Base-by-base conservation (phyloP, 2,113 vertebrate species). In the Sorex araneus region DNA sequence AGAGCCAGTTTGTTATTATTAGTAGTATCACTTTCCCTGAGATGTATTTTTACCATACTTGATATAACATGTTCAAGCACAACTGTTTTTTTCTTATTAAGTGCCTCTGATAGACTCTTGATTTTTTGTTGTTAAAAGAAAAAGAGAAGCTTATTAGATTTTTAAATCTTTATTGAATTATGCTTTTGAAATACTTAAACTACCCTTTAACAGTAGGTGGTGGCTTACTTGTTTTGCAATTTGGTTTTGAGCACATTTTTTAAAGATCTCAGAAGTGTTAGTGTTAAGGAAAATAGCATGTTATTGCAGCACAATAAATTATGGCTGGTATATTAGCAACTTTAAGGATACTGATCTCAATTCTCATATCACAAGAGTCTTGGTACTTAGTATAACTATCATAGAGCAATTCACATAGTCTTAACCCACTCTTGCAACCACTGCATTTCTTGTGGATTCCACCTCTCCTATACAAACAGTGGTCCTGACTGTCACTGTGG, bases 91-190 rank as follows among this genome's bases (percentile, higher is more conserved):
- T 12, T 95, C 30, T 67, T 90, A 74, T 66, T 89, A 36, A 2
- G 3, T 34, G 36, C 30, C 27, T 87, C 78, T 89, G 95, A 32
- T 27, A 66, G 85, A 57, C 77, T 79, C 60, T 47, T 97, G 94
- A 97, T 97, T 97, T 91, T 96, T 97, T 97, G 96, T 94, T 94
- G 70, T 96, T 97, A 90, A 71, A 94, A 96, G 34, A 34, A 97
- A 50, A 12, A 71, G 27, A 10, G 30, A 83, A 1, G 32, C 84
- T 94, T 93, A 95, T 96, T 96, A 93, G 75, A 87, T 92, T 50
- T 40, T 76, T 97, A 95, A 93, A 95, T 97, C 78, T 97, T 96
- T 96, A 94, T 96, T 97, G 97, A 95, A 84, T 30, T 96, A 16
- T 93, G 25, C 71, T 86, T 92, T 57, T 95, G 74, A 96, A 96